These are phyloP conservation scores for Brachypteracias leptosomus DNA, from an alignment of 2,113 vertebrate species.

Conservation along the genomic window DNA sequence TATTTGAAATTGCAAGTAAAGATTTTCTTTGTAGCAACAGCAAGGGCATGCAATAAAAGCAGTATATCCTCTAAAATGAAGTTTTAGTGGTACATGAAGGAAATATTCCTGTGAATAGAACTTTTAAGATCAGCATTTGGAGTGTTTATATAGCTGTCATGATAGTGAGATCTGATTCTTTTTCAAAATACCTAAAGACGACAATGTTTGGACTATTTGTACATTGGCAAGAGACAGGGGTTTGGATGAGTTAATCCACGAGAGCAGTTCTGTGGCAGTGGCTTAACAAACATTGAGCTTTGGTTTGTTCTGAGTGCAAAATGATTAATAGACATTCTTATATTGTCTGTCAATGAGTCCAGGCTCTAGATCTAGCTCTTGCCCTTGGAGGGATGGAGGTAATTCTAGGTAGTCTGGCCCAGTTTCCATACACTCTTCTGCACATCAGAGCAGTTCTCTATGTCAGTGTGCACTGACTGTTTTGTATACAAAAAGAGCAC, in stretches of 20 bases:
- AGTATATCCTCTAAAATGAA: background rate
- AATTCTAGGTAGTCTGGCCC: background rate
- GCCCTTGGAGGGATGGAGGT: background rate
- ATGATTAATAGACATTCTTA: background rate
- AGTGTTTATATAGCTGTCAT: background rate
- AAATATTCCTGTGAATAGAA: background rate
- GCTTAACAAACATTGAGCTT: background rate
- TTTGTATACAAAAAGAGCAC: background rate
- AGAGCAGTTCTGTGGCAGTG: background rate
- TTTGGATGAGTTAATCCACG: background rate
- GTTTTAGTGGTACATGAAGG: background rate
- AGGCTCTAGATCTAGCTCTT: background rate
- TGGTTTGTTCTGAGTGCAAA: background rate
- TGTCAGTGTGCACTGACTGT: background rate
- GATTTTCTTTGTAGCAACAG: background rate
- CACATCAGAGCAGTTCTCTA: background rate
- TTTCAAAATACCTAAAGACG: background rate
- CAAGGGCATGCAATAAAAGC: background rate
- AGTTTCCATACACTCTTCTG: background rate
- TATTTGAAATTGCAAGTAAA: background rate
- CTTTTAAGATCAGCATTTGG: background rate
- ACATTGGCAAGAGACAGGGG: background rate
- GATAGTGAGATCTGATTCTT: background rate
- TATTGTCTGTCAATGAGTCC: background rate
- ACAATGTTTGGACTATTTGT: background rate